Percentiles rank a stretch among this genome's conserved stretches.
These are phyloP conservation scores for Gopherus flavomarginatus DNA, from an alignment of 2,113 vertebrate species.

Conservation along the genomic window DNA sequence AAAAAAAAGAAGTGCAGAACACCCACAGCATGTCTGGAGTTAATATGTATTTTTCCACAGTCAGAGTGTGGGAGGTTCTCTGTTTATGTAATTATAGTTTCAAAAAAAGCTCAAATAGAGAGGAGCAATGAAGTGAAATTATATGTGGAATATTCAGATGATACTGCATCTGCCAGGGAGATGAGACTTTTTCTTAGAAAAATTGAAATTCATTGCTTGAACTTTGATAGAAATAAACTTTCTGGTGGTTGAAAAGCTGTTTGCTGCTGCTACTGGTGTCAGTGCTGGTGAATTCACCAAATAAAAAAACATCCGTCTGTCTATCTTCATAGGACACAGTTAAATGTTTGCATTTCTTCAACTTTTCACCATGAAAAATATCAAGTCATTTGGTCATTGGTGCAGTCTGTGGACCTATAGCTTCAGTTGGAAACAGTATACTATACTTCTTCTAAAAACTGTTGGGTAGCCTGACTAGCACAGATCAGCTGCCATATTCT, in stretches of 20 bases:
- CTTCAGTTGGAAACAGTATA: not conserved
- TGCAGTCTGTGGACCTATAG: not conserved
- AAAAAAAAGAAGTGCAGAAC: slow-evolving; percentile 10
- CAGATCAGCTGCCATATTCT: not conserved
- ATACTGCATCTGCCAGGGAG: slow-evolving; percentile 31
- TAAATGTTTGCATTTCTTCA: not conserved
- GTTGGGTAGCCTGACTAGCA: not conserved
- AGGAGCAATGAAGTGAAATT: slow-evolving; percentile 58
- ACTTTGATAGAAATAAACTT: slow-evolving; percentile 34
- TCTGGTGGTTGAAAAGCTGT: slow-evolving; percentile 19
- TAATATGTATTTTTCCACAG: slow-evolving; percentile 71
- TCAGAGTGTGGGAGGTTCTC: slow-evolving; percentile 63
- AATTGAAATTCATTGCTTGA: slow-evolving; percentile 38
- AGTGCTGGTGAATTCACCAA: slow-evolving; percentile 14
- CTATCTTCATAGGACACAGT: not conserved
- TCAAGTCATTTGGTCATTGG: not conserved
- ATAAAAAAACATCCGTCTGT: not conserved
- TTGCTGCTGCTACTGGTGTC: not conserved
- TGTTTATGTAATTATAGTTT: slow-evolving; percentile 73
- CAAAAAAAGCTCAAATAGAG: slow-evolving; percentile 51
- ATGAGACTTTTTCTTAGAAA: slow-evolving; percentile 43
- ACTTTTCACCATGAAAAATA: not conserved
- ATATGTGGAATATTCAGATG: slow-evolving; percentile 43
- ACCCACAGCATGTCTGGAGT: slow-evolving; percentile 68
- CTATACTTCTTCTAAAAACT: not conserved